Percentiles rank a stretch among this genome's conserved stretches.
Evolutionary conservation across 2,888 invertebrate species (phyloP).

Genomic region (Hemithea aestivaria): DNA sequence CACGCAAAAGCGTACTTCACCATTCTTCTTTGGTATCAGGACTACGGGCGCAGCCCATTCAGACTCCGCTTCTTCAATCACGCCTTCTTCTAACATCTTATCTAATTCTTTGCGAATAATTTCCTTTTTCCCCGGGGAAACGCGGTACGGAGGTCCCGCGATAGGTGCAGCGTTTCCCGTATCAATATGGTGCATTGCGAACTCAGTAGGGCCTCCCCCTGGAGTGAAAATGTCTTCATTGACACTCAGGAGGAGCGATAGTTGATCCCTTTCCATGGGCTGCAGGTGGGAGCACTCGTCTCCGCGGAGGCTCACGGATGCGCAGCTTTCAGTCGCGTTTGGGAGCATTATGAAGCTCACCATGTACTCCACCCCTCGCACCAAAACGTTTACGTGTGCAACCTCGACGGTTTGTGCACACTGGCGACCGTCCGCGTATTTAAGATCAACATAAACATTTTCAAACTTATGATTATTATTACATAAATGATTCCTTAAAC

Average conservation of each 20-base stretch:
- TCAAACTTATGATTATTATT: neutral
- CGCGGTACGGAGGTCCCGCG: neutral
- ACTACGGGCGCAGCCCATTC: no score
- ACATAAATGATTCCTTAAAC: neutral
- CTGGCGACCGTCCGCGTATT: neutral
- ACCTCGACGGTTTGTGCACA: neutral
- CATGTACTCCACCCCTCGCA: neutral
- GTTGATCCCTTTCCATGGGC: no score
- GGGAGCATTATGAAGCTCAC: neutral
- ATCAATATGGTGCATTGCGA: no score
- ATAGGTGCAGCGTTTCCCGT: no score
- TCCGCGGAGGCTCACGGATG: no score
- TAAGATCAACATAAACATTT: neutral
- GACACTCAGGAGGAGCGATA: no score
- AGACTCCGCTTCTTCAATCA: no score
- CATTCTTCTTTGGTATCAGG: no score
- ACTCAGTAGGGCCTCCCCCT: constrained; percentile 4
- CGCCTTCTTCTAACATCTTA: no score
- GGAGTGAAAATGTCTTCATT: constrained; percentile 8
- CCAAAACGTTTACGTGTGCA: neutral
- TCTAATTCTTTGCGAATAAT: no score
- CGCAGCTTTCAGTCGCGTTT: neutral
- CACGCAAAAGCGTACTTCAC: no score
- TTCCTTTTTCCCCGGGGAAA: neutral
- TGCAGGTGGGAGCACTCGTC: no score